Conservation (phyloP, 2,113 vertebrate species). For the Circaetus gallicus region DNA sequence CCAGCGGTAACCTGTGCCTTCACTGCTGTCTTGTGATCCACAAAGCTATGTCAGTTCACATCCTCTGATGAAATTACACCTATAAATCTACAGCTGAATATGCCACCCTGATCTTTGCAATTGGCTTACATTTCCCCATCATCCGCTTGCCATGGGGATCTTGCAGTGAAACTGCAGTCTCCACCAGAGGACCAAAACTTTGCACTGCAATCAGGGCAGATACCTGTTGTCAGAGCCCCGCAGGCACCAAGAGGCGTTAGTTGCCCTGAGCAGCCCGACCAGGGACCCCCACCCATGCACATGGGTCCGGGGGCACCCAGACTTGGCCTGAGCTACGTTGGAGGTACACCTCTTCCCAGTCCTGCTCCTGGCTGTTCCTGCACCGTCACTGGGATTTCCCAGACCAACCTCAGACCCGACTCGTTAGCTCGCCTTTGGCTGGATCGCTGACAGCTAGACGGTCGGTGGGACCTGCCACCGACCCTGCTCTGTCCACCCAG, state of each 20-base stretch:
- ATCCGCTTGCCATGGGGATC: neutral
- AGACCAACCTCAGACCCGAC: neutral
- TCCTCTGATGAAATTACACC: neutral
- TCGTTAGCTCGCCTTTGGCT: neutral
- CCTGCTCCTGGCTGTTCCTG: neutral
- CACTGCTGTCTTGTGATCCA: neutral
- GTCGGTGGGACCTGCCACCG: neutral
- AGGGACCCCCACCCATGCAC: fast-evolving
- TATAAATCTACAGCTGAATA: neutral
- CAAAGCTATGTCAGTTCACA: neutral
- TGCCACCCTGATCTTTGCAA: neutral
- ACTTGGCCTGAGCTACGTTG: neutral
- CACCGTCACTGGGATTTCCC: neutral
- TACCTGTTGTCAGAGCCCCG: neutral
- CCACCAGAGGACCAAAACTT: neutral
- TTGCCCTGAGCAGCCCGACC: neutral
- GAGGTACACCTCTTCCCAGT: neutral
- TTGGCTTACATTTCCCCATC: neutral
- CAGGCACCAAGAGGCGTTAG: neutral
- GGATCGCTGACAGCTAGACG: neutral
- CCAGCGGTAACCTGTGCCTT: neutral
- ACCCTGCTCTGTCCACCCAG: neutral
- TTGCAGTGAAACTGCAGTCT: neutral
- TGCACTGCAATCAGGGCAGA: neutral
- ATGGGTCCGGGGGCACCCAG: fast-evolving